Evolutionary conservation across 35 echinoderm and acorn worm species (phyloP).

Genomic region (Eucidaris tribuloides): DNA sequence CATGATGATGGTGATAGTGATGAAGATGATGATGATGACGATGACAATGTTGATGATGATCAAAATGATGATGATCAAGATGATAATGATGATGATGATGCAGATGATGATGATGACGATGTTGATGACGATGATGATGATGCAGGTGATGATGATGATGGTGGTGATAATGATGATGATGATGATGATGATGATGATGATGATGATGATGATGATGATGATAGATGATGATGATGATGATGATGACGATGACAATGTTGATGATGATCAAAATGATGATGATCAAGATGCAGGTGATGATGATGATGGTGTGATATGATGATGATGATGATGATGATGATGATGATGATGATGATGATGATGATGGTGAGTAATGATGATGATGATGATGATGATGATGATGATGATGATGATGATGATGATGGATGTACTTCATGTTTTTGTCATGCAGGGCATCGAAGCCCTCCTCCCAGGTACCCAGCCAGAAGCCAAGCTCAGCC

Average conservation of each 20-base stretch:
- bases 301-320: not conserved
- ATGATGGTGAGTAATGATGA: not conserved
- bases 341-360: not conserved
- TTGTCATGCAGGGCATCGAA: conserved; percentile 28
- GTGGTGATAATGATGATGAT: not conserved
- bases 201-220: not conserved
- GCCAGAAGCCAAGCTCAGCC: conserved; percentile 22
- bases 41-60: too few species aligned
- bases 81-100: too few species aligned
- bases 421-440: not conserved
- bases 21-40: too few species aligned
- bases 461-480: conserved; percentile 33
- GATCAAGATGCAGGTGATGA: not conserved
- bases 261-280: not conserved
- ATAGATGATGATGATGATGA: too few species aligned
- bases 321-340: not conserved
- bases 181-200: not conserved
- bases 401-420: not conserved
- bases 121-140: not conserved
- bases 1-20: too few species aligned
- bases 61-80: too few species aligned
- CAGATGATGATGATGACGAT: too few species aligned
- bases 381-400: not conserved
- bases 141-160: not conserved
- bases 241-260: too few species aligned